phyloP scores from a whole-genome alignment of 2,888 invertebrate species.

The Dendrolimus houi region DNA sequence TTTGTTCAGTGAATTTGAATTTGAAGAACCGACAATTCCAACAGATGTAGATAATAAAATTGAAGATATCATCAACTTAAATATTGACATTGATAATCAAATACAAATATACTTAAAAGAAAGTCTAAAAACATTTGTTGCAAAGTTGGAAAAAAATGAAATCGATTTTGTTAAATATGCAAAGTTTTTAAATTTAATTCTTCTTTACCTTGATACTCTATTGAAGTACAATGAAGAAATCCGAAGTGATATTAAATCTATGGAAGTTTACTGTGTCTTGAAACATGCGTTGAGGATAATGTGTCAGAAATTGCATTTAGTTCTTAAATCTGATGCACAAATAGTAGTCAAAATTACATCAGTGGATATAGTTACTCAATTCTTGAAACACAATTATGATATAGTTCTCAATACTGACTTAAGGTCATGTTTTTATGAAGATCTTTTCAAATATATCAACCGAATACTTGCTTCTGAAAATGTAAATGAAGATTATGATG shows the following conservation, averaged over 20 bases:
- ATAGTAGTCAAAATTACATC: conserved; percentile 33
- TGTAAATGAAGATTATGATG: conserved; percentile 32
- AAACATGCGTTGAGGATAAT: conserved; percentile 27
- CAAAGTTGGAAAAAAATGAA: conserved; percentile 20
- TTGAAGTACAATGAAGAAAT: conserved; percentile 30
- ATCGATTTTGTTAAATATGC: conserved; percentile 25
- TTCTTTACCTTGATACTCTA: conserved; percentile 36
- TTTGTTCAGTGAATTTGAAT: conserved; percentile 54
- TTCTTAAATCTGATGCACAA: conserved; percentile 28
- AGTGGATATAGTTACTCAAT: conserved; percentile 29
- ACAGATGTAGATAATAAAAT: conserved; percentile 5
- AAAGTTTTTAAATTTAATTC: conserved; percentile 26
- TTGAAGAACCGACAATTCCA: conserved; percentile 16
- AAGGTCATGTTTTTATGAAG: conserved; percentile 33
- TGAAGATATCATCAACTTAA: conserved; percentile 24
- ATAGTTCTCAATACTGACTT: conserved; percentile 25
- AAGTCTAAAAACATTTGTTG: conserved; percentile 14
- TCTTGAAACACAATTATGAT: conserved; percentile 37
- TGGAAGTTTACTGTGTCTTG: conserved; percentile 24
- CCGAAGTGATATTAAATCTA: conserved; percentile 21
- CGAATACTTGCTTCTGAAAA: conserved; percentile 37
- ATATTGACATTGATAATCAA: conserved; percentile 23
- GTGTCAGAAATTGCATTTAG: conserved; percentile 25
- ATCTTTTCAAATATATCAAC: conserved; percentile 47
- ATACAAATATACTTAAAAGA: conserved; percentile 28